A percentile compares a stretch with the other conserved stretches of the same genome.
phyloP scores from a whole-genome alignment of 2,113 vertebrate genomes.

The Sander lucioperca region DNA sequence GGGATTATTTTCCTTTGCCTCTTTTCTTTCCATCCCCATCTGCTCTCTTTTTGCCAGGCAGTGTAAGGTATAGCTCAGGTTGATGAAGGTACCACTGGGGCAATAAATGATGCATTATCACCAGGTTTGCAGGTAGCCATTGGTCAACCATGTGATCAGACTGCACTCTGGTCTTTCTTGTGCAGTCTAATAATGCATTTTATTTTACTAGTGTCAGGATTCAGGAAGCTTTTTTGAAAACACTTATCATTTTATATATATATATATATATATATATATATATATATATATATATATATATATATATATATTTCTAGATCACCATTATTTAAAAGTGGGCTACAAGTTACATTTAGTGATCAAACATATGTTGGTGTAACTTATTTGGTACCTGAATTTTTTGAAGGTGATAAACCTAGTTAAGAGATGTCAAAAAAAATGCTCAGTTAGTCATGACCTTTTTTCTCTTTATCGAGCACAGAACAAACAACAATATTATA shows the following conservation, averaged over 20 bases:
- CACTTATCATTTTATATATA: no score
- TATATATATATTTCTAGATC: background rate
- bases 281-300: no score
- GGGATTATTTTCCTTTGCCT: constrained; percentile 7
- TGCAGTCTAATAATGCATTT: background rate
- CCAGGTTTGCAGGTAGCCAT: constrained; percentile 30
- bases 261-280: no score
- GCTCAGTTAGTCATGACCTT: background rate
- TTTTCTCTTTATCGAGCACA: background rate
- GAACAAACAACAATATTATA: background rate
- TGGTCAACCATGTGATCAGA: constrained; percentile 40
- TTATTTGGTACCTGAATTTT: background rate
- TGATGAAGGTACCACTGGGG: constrained; percentile 36
- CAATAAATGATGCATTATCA: constrained; percentile 58
- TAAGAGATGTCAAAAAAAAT: background rate
- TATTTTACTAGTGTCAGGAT: background rate
- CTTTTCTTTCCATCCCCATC: background rate
- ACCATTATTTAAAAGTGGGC: background rate
- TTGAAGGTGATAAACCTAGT: background rate
- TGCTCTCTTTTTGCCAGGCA: constrained; percentile 14
- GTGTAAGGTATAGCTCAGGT: constrained; percentile 36
- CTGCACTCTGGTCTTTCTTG: constrained; percentile 2
- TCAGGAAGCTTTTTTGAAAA: background rate
- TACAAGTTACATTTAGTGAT: background rate
- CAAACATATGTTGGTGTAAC: background rate